Conservation (phyloP, 2,113 vertebrate species). For the Lophotis ruficrista region DNA sequence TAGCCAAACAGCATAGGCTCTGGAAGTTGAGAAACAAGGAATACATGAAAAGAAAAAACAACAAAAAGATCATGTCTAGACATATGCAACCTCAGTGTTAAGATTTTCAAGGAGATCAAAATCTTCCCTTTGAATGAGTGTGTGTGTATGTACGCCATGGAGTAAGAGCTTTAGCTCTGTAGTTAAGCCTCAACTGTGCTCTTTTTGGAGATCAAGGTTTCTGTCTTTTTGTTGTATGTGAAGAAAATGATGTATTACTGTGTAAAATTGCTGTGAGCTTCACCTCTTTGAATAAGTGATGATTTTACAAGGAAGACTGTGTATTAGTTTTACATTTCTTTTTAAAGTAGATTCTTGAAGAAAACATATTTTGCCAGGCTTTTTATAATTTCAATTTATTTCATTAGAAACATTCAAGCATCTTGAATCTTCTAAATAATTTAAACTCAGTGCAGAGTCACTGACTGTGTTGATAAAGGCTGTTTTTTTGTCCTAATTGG, state of each 20-base stretch:
- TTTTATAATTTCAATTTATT: not conserved
- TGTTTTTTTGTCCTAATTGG: not conserved
- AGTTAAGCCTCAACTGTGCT: not conserved
- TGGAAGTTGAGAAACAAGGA: not conserved
- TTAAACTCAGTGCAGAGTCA: not conserved
- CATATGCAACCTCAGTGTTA: not conserved
- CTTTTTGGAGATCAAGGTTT: not conserved
- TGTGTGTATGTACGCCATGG: not conserved
- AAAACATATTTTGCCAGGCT: not conserved
- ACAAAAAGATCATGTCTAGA: not conserved
- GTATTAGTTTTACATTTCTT: not conserved
- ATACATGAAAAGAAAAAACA: not conserved
- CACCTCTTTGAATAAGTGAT: not conserved
- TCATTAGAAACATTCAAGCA: not conserved
- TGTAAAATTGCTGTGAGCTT: not conserved
- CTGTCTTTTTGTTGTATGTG: not conserved
- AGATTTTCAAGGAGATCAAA: not conserved
- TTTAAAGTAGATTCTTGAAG: not conserved
- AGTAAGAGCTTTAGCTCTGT: not conserved
- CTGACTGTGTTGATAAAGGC: not conserved
- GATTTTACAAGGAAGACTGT: not conserved
- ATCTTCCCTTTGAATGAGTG: not conserved
- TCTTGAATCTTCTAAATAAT: conserved; percentile 2
- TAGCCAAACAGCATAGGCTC: not conserved
- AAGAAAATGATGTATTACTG: not conserved